Evolutionary conservation across 2,797 vertebrate genomes (phyloP), one percentile per base, ranked within the genome.

Genomic region (Yasuhikotakia modesta): DNA sequence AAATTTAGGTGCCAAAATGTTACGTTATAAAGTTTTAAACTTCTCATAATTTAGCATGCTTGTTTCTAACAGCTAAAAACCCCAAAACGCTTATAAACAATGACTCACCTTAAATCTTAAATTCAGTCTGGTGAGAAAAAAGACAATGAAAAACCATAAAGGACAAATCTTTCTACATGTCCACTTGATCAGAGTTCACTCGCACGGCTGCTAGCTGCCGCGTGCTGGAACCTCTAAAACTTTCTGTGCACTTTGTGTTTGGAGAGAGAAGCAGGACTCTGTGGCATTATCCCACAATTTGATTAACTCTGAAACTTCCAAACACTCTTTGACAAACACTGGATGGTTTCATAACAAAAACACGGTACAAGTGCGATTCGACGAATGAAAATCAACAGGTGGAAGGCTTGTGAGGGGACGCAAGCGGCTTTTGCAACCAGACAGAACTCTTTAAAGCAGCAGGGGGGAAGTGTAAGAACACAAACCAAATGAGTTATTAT

Each of bases 221-320:
- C 79, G 78, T 30, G 67, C 70, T 81, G 27, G 17, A 75, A 69
- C 60, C 65, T 81, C 73, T 73, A 78, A 57, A 85, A 83, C 67
- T 22, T 70, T 85, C 81, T 67, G 65, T 39, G 61, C 72, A 64
- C 70, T 79, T 57, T 81, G 60, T 78, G 74, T 79, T 81, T 70
- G 63, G 73, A 80, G 76, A 83, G n/a, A n/a, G n/a, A n/a, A n/a
- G n/a, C n/a, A n/a, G n/a, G n/a, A n/a, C n/a, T n/a, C 78, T 68
- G 50, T 48, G 71, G 70, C 71, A 82, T 77, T 77, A 82, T 80
- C 71, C 75, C 74, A 77, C 57, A 77, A 46, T 70, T 73, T 79
- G 57, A 78, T 83, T 83, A 85, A 83, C 84, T 83, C 79, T 80
- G 70, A 70, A 80, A 72, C 77, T 71, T 76, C n/a, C n/a, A n/a